Base-by-base conservation (phyloP, 1,140 invertebrate species). In the Atta colombica region DNA sequence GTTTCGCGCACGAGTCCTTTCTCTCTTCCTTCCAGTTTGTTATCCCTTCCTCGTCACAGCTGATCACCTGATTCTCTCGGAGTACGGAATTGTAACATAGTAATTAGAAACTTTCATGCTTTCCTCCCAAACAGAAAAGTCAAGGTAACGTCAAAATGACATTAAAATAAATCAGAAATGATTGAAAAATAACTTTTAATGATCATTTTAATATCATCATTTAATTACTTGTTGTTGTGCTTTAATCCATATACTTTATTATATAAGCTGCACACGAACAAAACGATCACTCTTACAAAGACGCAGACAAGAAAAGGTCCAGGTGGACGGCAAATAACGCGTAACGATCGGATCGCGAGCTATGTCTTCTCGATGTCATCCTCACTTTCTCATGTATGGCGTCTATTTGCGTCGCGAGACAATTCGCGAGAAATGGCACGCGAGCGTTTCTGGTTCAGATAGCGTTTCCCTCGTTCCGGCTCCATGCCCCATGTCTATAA, bases 371-470 rank as follows among this genome's bases (percentile, higher is more conserved):
- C 49, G 49, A 58, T 39, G 65, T 66, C 31, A 2, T 3, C n/a
- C 16, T 63, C 28, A 16, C 14, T 35, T 65, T 51, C n/a, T 68
- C 39, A 16, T 60, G 75, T 77, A 77, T 78, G 75, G 60, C 25
- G 55, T 61, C 35, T 25, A 31, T 18, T 65, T 16, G 53, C n/a
- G 8, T 45, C 75, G 60, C 18, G 16, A 7, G 7, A 53, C 12
- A 39, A 25, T 1, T 18, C 49, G 49, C 77, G 28, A 53, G 18
- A 51, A n/a, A 66, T 66, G 28, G 49, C 28, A 35, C 28, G 77
- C n/a, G 28, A 53, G 14, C 18, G 8, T 53, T 80, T 55, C 49
- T n/a, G 12, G 39, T 77, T 49, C 39, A 49, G 3, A 12, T 75
- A 6, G 10, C 12, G 16, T 51, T 16, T 16, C 25, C 10, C 45